phyloP scores from a whole-genome alignment of 2,113 vertebrate genomes.

The Paraplagusia blochii region DNA sequence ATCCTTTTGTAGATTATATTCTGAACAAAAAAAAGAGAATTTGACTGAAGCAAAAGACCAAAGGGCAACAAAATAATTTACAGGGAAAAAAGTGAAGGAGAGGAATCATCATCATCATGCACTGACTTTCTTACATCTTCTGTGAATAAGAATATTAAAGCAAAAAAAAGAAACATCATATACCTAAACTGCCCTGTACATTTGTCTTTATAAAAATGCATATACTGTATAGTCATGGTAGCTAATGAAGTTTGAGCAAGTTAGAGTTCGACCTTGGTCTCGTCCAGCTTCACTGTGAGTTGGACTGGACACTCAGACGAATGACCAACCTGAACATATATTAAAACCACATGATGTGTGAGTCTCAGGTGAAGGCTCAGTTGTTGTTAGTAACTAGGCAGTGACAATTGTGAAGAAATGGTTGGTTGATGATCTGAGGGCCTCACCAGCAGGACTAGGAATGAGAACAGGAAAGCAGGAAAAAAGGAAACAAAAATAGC shows the following conservation, averaged over 20 bases:
- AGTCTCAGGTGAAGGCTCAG: slow-evolving; percentile 31
- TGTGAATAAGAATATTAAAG: slow-evolving; percentile 89
- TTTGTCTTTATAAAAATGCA: slow-evolving; percentile 81
- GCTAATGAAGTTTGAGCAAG: slow-evolving; percentile 77
- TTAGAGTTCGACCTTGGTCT: slow-evolving; percentile 81
- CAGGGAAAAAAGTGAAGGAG: slow-evolving; percentile 81
- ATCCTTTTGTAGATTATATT: slow-evolving; percentile 50
- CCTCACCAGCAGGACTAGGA: neutral
- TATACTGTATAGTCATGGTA: slow-evolving; percentile 69
- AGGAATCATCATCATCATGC: slow-evolving; percentile 84
- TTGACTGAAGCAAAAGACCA: slow-evolving; percentile 80
- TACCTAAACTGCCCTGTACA: slow-evolving; percentile 92
- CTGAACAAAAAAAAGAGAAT: slow-evolving; percentile 53
- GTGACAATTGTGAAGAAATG: neutral
- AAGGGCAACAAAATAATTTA: slow-evolving; percentile 91
- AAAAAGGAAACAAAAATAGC: neutral
- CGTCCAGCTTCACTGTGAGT: slow-evolving; percentile 76
- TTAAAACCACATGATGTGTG: slow-evolving; percentile 12
- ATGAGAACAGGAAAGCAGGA: neutral
- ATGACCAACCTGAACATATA: slow-evolving; percentile 3
- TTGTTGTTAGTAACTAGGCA: neutral
- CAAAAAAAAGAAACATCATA: slow-evolving; percentile 87
- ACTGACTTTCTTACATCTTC: slow-evolving; percentile 97
- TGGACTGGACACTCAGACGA: slow-evolving; percentile 61
- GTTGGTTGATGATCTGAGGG: slow-evolving; percentile 13